Evolutionary conservation across 2,888 invertebrate genomes (phyloP).

Genomic region (Pammene fasciana): DNA sequence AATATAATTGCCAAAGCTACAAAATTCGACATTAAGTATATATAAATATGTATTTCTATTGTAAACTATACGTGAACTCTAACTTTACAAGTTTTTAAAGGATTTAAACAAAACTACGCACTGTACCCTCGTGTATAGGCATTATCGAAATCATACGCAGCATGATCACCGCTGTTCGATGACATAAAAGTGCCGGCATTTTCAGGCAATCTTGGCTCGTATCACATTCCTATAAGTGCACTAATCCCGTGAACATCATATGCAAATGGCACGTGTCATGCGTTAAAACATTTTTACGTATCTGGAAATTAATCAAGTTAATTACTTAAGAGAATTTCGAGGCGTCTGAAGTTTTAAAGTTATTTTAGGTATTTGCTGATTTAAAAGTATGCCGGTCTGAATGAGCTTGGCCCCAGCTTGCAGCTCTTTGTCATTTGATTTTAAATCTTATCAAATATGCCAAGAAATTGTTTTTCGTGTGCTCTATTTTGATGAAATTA

Average conservation of each 20-base stretch:
- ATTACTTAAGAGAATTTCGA: slow-evolving; percentile 48
- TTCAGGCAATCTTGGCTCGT: slow-evolving; percentile 55
- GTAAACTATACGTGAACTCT: too few relatives aligned
- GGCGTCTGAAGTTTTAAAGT: slow-evolving; percentile 49
- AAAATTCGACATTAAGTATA: too few relatives aligned
- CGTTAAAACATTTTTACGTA: slow-evolving; percentile 48
- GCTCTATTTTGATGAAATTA: not conserved
- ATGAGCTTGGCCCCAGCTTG: slow-evolving; percentile 7
- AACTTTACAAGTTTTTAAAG: too few relatives aligned
- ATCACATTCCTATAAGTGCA: slow-evolving; percentile 44
- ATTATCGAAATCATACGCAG: slow-evolving; percentile 48
- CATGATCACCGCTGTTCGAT: slow-evolving; percentile 56
- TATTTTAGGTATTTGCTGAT: slow-evolving; percentile 39
- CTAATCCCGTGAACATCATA: slow-evolving; percentile 51
- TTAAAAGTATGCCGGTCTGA: slow-evolving; percentile 28
- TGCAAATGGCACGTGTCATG: slow-evolving; percentile 63
- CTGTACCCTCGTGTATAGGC: slow-evolving; percentile 37
- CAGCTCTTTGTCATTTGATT: slow-evolving; percentile 15
- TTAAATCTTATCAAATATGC: slow-evolving; percentile 15
- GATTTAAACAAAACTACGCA: slow-evolving; percentile 35
- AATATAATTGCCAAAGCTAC: too few relatives aligned
- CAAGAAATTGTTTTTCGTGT: slow-evolving; percentile 8
- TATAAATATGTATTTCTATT: too few relatives aligned
- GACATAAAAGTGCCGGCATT: slow-evolving; percentile 68
- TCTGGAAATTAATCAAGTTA: slow-evolving; percentile 49